Evolutionary conservation across 2,113 vertebrate species (phyloP).

Genomic region (Callaeas wilsoni): DNA sequence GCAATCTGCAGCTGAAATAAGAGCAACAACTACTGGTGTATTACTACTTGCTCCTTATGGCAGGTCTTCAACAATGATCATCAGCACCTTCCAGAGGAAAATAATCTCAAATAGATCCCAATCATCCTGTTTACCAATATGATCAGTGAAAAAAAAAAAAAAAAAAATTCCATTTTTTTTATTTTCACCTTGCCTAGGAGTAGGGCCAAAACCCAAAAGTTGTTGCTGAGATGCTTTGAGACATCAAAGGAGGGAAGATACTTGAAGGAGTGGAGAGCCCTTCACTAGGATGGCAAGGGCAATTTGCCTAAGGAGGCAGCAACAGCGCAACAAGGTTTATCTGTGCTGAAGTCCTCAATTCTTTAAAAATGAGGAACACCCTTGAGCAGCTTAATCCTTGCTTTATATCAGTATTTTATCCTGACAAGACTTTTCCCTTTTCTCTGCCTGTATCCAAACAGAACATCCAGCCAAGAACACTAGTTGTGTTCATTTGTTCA

Average conservation of each 20-base stretch:
- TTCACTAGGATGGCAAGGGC: background rate
- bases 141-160: background rate
- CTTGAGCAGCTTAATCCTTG: background rate
- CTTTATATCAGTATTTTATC: background rate
- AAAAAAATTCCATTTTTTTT: too few species aligned
- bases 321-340: background rate
- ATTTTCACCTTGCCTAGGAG: background rate
- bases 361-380: background rate
- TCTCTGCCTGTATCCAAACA: background rate
- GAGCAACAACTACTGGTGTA: background rate
- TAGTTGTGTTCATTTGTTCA: background rate
- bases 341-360: background rate
- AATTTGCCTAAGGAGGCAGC: background rate
- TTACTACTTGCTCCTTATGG: background rate
- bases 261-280: background rate
- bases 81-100: background rate
- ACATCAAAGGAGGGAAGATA: background rate
- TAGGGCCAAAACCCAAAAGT: background rate
- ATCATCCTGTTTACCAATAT: background rate
- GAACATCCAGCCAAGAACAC: background rate
- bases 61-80: background rate
- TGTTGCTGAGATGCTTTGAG: background rate
- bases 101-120: background rate
- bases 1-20: background rate
- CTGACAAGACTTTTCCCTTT: background rate